These are phyloP conservation scores for Xestoiulus laeticollis DNA, from an alignment of 2,888 invertebrate species.

Conservation along the genomic window DNA sequence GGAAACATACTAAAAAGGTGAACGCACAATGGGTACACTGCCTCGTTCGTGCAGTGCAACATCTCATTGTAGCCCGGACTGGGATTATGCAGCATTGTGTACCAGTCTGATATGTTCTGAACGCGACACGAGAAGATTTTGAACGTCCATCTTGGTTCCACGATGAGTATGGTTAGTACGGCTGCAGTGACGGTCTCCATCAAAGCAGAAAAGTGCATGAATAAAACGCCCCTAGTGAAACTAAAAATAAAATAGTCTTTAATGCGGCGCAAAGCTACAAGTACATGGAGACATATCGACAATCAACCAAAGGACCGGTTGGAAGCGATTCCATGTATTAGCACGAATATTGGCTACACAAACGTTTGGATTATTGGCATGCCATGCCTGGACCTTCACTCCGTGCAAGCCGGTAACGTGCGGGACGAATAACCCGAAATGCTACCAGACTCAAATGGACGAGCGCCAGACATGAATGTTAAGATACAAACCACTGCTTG, in stretches of 20 bases:
- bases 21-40: conserved; percentile 90
- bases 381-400: not conserved
- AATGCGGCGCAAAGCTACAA: not conserved
- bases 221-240: conserved; percentile 78
- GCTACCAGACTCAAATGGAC: conserved; percentile 1
- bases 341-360: not conserved
- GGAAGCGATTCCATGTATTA: not conserved
- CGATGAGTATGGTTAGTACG: conserved; percentile 78
- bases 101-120: conserved; percentile 91
- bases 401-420: not conserved
- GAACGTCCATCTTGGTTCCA: conserved; percentile 83
- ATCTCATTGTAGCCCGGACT: conserved; percentile 88
- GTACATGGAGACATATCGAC: not conserved
- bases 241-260: conserved; percentile 61
- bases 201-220: conserved; percentile 83
- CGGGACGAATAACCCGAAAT: not conserved
- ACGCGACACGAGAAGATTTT: conserved; percentile 81
- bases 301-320: not conserved
- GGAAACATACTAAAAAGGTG: conserved; percentile 16
- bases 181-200: conserved; percentile 82
- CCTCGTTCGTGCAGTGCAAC: conserved; percentile 95
- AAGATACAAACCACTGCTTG: conserved; percentile 49
- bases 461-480: conserved; percentile 5
- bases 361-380: not conserved
- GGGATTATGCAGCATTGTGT: conserved; percentile 93